phyloP scores from a whole-genome alignment of 2,888 invertebrate species.

The Philonicus albiceps region DNA sequence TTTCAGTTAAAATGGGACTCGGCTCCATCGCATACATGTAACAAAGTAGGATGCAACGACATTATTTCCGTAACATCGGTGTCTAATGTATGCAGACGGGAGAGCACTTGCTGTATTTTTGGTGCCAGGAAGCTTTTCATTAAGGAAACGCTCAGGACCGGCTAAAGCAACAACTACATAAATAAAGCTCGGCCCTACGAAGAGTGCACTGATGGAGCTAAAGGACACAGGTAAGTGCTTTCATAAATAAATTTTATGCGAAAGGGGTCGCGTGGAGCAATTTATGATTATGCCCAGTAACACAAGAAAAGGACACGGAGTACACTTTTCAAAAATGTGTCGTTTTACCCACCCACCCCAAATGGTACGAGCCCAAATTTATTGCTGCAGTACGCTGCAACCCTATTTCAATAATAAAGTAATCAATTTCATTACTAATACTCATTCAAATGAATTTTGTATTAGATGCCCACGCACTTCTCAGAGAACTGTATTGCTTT shows the following conservation, averaged over 20 bases:
- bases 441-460: neutral
- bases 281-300: neutral
- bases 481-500: neutral
- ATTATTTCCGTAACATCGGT: neutral
- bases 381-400: neutral
- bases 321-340: neutral
- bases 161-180: neutral
- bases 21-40: neutral
- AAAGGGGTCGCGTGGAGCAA: neutral
- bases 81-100: neutral
- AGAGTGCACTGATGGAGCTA: neutral
- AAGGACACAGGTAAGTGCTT: neutral
- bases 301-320: neutral
- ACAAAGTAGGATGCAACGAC: neutral
- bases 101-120: neutral
- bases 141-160: neutral
- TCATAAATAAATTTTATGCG: neutral
- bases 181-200: neutral
- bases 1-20: neutral
- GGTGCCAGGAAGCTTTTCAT: conserved; percentile 17
- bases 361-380: neutral
- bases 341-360: neutral
- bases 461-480: neutral
- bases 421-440: neutral
- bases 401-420: neutral